These are phyloP conservation scores for Solenodon paradoxus DNA, from an alignment of 2,113 vertebrate species.

Conservation along the genomic window DNA sequence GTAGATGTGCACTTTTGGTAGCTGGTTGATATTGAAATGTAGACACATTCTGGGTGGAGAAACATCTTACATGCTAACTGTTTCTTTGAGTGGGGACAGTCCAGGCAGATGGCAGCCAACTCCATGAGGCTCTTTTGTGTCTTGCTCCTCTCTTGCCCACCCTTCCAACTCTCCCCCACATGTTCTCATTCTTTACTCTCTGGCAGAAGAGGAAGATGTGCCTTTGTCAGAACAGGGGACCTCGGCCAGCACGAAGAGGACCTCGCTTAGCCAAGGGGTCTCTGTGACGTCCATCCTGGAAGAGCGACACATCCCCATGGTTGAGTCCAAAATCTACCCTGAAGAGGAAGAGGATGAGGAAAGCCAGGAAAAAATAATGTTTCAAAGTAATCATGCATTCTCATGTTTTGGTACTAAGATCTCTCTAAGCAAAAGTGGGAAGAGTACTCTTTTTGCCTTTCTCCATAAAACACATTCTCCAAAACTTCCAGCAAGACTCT, in stretches of 20 bases:
- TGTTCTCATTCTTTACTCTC: neutral
- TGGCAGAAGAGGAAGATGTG: constrained; percentile 51
- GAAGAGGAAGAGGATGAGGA: constrained; percentile 76
- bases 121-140: neutral
- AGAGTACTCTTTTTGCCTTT: neutral
- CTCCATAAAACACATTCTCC: neutral
- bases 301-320: constrained; percentile 37
- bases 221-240: neutral
- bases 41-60: neutral
- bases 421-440: neutral
- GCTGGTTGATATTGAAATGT: neutral
- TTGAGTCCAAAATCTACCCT: constrained; percentile 2
- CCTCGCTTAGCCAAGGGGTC: constrained; percentile 40
- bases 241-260: constrained; percentile 49
- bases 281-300: constrained; percentile 59
- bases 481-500: neutral
- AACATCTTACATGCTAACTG: neutral
- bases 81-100: neutral
- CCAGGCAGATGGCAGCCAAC: neutral
- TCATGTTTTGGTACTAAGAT: neutral
- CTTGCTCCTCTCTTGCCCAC: neutral
- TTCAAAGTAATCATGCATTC: constrained; percentile 64
- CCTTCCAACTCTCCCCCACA: neutral
- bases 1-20: neutral
- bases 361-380: constrained; percentile 65